Evolutionary conservation across 2,888 invertebrate species (phyloP), one percentile per base, ranked within the genome.

Genomic region (Eubasilissa splendida): DNA sequence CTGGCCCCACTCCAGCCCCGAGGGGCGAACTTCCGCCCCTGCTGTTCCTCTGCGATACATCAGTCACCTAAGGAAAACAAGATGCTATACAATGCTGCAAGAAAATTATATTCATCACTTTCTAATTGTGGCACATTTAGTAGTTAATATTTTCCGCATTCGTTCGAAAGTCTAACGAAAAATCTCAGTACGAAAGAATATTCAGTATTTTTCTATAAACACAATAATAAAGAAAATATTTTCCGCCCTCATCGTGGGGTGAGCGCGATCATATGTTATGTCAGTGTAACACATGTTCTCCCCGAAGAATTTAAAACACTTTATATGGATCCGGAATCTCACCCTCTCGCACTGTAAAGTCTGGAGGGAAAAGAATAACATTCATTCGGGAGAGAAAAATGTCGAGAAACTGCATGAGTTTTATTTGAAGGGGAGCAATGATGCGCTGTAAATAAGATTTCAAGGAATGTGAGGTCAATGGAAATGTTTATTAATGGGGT

Each of bases 21-120:
- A 77, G 82, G 12, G 77, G 82, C 12, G 80, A 50, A n/a, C 79
- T 88, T 76, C 88, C 88, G 12, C 88, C 88, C 83, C 88, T 88
- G 84, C 88, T 89, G 85, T 89, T 88, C 76, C 89, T 86, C 83
- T 89, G 88, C 83, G 89, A 89, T 56, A 88, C 87, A 83, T 89
- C 89, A 65, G 89, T 89, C 81, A 89, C 89, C 89, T 89, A 84
- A n/a, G 80, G 42, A 42, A 42, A 42, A 42, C 4, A 2, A 42
- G 3, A 42, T 22, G 70, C 14, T 33, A 63, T 33, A 31, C 22
- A 63, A n/a, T 12, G 14, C 59, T 10, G 33, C 22, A 76, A 59
- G 63, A 79, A n/a, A n/a, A 22, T 68, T 22, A 52, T 58, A 12
- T 59, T 14, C 59, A 81, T 33, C 5, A 31, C 10, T 33, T 63